These are phyloP conservation scores for Equus quagga DNA, from an alignment of 2,113 vertebrate species.

Conservation along the genomic window DNA sequence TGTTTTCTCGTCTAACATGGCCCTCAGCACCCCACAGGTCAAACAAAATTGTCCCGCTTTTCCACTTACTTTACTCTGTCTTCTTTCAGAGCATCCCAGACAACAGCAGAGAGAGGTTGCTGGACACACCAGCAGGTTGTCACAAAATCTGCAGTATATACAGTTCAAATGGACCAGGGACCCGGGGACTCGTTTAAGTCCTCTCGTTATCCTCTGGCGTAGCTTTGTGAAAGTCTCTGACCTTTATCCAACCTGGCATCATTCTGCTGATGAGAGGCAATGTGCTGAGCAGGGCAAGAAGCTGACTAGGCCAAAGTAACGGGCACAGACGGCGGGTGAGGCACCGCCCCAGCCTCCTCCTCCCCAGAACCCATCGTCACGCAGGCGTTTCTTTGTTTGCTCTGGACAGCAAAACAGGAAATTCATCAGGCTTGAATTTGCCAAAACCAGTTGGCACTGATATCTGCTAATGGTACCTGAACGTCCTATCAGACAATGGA, in stretches of 20 bases:
- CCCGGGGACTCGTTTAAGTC: not conserved
- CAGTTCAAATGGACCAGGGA: not conserved
- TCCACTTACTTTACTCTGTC: not conserved
- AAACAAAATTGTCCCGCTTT: not conserved
- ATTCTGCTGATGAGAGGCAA: not conserved
- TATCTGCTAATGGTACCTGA: not conserved
- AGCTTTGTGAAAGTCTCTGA: not conserved
- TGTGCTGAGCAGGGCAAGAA: not conserved
- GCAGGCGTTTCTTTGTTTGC: not conserved
- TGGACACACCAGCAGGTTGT: not conserved
- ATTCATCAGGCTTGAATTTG: not conserved
- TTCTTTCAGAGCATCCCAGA: not conserved
- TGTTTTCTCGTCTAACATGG: not conserved
- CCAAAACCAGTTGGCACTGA: not conserved
- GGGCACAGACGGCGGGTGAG: not conserved
- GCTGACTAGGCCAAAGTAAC: not conserved
- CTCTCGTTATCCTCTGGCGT: not conserved
- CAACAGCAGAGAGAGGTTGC: not conserved
- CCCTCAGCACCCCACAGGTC: not conserved
- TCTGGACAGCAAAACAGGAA: not conserved
- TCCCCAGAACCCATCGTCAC: not conserved
- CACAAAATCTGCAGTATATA: constrained; percentile 1
- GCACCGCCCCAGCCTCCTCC: not conserved
- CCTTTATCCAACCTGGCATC: not conserved
- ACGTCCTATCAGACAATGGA: not conserved